A percentile compares a stretch with the other conserved stretches of the same genome.
These are phyloP conservation scores for Drosophila prolongata DNA, from an alignment of 2,888 invertebrate genomes.

Conservation along the genomic window DNA sequence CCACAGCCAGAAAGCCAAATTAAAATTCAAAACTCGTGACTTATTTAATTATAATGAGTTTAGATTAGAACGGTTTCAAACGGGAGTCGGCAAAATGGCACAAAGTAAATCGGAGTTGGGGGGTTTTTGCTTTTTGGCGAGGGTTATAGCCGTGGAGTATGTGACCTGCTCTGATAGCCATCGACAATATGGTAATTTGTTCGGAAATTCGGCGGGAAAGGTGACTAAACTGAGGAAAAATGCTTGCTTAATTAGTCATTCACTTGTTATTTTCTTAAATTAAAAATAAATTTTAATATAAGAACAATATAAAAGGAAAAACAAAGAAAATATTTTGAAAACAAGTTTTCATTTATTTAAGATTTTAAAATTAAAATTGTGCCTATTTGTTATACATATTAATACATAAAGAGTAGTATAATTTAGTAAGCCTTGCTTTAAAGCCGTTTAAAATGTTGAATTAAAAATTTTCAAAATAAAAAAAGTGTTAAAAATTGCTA, in stretches of 20 bases:
- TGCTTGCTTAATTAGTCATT: not conserved
- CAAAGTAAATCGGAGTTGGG: constrained; percentile 33
- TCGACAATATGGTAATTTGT: constrained; percentile 54
- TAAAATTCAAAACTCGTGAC: constrained; percentile 80
- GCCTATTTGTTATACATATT: no score
- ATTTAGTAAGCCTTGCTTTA: no score
- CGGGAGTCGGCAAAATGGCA: constrained; percentile 73
- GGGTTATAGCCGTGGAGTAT: constrained; percentile 19
- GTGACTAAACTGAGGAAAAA: constrained; percentile 6
- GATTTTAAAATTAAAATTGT: not conserved
- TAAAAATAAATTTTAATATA: not conserved
- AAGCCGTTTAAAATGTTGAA: no score
- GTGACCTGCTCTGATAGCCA: constrained; percentile 31
- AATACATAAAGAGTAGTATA: no score
- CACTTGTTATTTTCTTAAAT: not conserved
- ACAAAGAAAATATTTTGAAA: not conserved
- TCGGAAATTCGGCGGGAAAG: constrained; percentile 15
- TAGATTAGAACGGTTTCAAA: constrained; percentile 75
- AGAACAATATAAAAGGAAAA: not conserved
- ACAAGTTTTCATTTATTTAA: no score
- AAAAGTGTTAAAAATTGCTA: no score
- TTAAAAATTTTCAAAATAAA: no score
- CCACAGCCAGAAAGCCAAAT: constrained; percentile 51
- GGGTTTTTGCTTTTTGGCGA: constrained; percentile 18
- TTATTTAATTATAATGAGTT: constrained; percentile 80